Evolutionary conservation across 2,797 vertebrate species (phyloP).

Genomic region (Xenentodon cancila): DNA sequence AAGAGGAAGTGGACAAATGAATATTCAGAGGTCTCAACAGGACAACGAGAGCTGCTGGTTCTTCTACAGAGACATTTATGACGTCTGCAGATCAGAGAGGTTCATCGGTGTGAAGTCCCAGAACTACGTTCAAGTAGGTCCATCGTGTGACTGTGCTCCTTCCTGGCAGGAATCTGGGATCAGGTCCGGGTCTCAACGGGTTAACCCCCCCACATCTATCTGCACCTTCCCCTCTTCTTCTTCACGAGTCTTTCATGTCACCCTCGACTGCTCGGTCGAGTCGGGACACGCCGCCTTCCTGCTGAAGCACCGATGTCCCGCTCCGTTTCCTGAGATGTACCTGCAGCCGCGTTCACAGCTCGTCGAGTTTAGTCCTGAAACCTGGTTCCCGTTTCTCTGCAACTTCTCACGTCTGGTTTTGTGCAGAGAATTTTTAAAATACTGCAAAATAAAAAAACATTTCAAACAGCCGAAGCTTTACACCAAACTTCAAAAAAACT

Average conservation of each 20-base stretch:
- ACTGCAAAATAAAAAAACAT: too few relatives aligned
- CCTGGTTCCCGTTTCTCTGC: too few relatives aligned
- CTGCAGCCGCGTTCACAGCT: constrained; percentile 18
- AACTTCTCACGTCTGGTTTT: too few relatives aligned
- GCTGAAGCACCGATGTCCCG: constrained; percentile 20
- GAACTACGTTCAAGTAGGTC: too few relatives aligned
- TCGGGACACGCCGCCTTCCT: constrained; percentile 68
- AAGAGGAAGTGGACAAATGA: neutral
- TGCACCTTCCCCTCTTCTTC: constrained; percentile 18
- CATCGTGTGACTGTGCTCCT: too few relatives aligned
- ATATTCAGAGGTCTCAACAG: constrained; percentile 4
- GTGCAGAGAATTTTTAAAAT: too few relatives aligned
- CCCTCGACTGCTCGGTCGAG: constrained; percentile 41
- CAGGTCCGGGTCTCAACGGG: neutral
- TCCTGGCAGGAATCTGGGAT: too few relatives aligned
- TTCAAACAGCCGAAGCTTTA: too few relatives aligned
- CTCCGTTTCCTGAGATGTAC: constrained; percentile 7
- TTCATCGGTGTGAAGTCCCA: neutral
- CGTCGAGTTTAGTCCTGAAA: too few relatives aligned
- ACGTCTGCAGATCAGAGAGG: neutral
- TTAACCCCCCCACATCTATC: constrained; percentile 1
- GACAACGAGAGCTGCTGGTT: neutral
- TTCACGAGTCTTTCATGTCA: constrained; percentile 31
- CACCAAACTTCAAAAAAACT: too few relatives aligned
- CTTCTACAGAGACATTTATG: neutral